phyloP scores from a whole-genome alignment of 64 coral and sea anemone species.

The Montipora efflorescens region DNA sequence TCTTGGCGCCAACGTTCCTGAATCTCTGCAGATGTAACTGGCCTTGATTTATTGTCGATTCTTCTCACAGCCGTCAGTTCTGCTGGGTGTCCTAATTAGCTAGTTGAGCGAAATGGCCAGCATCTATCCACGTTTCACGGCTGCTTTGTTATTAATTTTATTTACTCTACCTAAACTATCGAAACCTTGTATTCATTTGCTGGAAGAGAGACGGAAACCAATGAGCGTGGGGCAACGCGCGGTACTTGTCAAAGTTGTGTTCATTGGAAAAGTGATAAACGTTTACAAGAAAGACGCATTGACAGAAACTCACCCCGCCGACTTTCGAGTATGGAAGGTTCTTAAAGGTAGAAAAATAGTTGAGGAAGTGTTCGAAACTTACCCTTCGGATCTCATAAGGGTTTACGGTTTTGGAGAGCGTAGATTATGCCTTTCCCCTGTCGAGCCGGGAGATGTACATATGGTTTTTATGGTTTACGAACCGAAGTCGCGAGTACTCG shows the following conservation, averaged over 20 bases:
- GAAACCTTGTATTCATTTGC: conserved; percentile 76
- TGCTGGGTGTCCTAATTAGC: conserved; percentile 8
- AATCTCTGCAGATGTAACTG: conserved; percentile 45
- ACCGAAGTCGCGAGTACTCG: conserved; percentile 28
- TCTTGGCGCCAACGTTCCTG: conserved; percentile 25
- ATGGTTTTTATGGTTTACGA: conserved; percentile 78
- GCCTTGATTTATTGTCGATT: conserved; percentile 44
- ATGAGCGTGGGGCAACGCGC: conserved; percentile 70
- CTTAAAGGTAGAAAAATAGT: conserved; percentile 82
- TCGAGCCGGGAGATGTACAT: conserved; percentile 72
- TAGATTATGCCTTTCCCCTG: conserved; percentile 61
- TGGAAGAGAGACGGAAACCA: conserved; percentile 81
- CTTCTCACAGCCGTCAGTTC: background rate
- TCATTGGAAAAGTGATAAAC: conserved; percentile 77
- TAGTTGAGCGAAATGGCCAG: background rate
- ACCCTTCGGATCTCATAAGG: conserved; percentile 70
- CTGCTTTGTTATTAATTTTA: conserved; percentile 52
- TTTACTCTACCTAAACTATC: conserved; percentile 52
- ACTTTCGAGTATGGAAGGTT: conserved; percentile 82
- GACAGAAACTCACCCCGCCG: conserved; percentile 70
- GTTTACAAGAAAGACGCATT: conserved; percentile 46
- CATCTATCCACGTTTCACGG: background rate
- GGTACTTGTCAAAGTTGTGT: conserved; percentile 81
- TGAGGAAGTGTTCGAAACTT: conserved; percentile 73
- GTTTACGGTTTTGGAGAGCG: conserved; percentile 89